These are phyloP conservation scores for Hippocampus guttulatus DNA, from an alignment of 2,113 vertebrate species.

Conservation along the genomic window DNA sequence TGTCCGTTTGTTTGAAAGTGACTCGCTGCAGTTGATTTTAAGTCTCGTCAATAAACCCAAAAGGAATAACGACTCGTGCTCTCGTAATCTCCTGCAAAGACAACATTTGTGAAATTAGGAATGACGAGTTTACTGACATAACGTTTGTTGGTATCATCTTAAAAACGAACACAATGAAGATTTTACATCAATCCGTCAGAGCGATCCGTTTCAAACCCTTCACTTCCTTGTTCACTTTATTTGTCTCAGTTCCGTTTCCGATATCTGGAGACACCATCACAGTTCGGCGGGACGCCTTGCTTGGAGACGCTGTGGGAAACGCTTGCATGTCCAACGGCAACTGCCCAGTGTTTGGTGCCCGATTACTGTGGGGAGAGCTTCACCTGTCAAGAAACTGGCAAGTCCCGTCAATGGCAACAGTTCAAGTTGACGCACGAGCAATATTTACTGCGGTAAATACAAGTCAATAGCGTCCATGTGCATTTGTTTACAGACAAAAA, in stretches of 20 bases:
- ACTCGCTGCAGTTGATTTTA: neutral
- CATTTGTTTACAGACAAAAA: neutral
- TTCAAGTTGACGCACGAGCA: neutral
- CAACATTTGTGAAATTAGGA: neutral
- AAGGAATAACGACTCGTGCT: constrained; percentile 5
- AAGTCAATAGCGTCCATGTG: neutral
- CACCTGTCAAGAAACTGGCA: constrained; percentile 77
- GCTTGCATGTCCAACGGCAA: constrained; percentile 58
- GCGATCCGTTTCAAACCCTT: neutral
- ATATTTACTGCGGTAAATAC: neutral
- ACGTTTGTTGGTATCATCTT: neutral
- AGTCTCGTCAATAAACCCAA: constrained; percentile 2
- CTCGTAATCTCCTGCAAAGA: neutral
- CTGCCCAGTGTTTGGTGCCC: constrained; percentile 55
- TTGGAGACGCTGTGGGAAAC: constrained; percentile 73
- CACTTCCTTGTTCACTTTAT: neutral
- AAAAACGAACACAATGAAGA: neutral
- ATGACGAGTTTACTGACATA: constrained; percentile 1
- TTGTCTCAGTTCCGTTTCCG: constrained; percentile 74
- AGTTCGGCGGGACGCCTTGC: constrained; percentile 75
- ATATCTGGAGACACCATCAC: constrained; percentile 68
- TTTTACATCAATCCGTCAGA: neutral
- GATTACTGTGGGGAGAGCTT: constrained; percentile 79
- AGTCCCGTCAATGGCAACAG: constrained; percentile 30
- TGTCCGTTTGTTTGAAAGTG: neutral